phyloP scores from a whole-genome alignment of 2,113 vertebrate species.

The Puntigrus tetrazona region DNA sequence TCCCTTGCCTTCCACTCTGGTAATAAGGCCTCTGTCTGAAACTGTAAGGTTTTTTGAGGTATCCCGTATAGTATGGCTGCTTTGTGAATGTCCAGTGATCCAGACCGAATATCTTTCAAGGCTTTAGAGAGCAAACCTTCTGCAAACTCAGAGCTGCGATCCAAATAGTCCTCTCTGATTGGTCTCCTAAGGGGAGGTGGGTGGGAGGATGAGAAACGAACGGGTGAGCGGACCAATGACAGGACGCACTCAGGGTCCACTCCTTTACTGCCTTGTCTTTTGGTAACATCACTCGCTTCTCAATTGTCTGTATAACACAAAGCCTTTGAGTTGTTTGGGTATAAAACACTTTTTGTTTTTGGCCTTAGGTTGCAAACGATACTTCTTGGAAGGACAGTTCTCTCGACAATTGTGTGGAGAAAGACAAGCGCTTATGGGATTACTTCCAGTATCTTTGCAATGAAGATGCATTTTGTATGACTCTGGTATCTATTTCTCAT shows the following conservation, averaged over 20 bases:
- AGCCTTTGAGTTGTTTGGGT: conserved; percentile 74
- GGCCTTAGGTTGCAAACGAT: conserved; percentile 76
- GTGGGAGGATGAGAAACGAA: conserved; percentile 77
- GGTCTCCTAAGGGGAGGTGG: conserved; percentile 98
- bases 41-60: conserved; percentile 94
- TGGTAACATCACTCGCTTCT: conserved; percentile 99
- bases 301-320: conserved; percentile 83
- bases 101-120: conserved; percentile 99
- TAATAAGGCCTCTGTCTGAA: conserved; percentile 90
- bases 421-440: conserved; percentile 76
- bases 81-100: conserved; percentile 96
- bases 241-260: conserved; percentile 98
- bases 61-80: conserved; percentile 99
- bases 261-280: conserved; percentile 99
- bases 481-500: conserved; percentile 74
- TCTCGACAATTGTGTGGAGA: conserved; percentile 84
- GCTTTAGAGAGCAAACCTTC: conserved; percentile 99
- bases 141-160: conserved; percentile 99
- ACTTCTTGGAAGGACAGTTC: conserved; percentile 91
- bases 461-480: conserved; percentile 77
- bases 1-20: conserved; percentile 82
- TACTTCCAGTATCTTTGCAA: conserved; percentile 88
- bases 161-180: conserved; percentile 96
- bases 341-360: conserved; percentile 44
- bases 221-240: conserved; percentile 90